Conservation (phyloP, 2,113 vertebrate genomes). For the Hymenochirus boettgeri region DNA sequence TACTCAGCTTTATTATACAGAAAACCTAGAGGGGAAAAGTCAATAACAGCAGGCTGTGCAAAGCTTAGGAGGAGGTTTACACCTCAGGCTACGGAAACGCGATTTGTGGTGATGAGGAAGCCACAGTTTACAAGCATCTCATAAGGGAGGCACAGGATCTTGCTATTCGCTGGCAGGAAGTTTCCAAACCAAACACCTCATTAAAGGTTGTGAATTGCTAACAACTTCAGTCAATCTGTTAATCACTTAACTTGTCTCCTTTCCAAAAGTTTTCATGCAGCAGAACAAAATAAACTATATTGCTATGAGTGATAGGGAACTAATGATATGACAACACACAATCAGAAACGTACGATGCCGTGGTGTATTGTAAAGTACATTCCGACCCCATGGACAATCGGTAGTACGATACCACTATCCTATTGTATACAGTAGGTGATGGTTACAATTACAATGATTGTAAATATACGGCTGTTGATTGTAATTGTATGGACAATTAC, state of each 20-base stretch:
- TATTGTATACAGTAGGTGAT: no score
- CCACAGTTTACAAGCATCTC: not conserved
- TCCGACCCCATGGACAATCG: no score
- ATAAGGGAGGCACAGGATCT: not conserved
- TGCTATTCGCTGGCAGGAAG: constrained; percentile 14
- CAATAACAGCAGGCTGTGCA: constrained; percentile 16
- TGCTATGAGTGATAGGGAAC: no score
- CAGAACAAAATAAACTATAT: not conserved
- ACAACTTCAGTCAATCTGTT: constrained; percentile 1
- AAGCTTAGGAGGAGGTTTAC: constrained; percentile 14
- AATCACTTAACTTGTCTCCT: not conserved
- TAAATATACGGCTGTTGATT: no score
- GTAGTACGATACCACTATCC: no score
- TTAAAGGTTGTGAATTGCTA: constrained; percentile 23
- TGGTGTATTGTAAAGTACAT: no score
- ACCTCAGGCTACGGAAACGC: constrained; percentile 19
- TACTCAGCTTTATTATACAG: no score
- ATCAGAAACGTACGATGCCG: no score
- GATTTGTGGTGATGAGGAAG: constrained; percentile 23
- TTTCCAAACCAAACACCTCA: not conserved
- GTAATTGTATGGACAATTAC: no score
- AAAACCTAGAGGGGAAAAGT: no score
- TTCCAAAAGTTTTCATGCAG: not conserved
- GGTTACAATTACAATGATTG: no score
- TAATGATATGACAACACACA: no score